A percentile compares a stretch with the other conserved stretches of the same genome.
These are phyloP conservation scores for Lophotriccus pileatus DNA, from an alignment of 2,797 vertebrate genomes.

Conservation along the genomic window DNA sequence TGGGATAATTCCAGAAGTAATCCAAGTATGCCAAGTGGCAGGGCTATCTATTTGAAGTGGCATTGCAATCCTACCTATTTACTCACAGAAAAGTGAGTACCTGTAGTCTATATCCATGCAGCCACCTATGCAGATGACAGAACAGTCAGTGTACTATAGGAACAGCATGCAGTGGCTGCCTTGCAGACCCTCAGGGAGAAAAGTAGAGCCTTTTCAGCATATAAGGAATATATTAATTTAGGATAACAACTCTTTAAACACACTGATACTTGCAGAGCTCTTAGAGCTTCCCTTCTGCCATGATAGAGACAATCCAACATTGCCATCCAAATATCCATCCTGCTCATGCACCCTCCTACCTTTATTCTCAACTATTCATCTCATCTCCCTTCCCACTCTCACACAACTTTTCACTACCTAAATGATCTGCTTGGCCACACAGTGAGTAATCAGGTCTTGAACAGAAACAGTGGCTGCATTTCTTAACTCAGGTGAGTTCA, in stretches of 20 bases:
- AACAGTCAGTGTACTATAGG: not conserved
- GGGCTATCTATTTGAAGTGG: not conserved
- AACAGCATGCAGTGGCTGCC: not conserved
- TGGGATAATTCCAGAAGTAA: not conserved
- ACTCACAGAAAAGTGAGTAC: not conserved
- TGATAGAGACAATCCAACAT: not conserved
- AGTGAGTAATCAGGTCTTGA: not conserved
- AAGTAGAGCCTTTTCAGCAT: not conserved
- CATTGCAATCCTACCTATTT: not conserved
- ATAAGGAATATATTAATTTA: not conserved
- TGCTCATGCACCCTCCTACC: not conserved
- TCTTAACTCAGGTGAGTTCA: not conserved
- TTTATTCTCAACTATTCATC: not conserved
- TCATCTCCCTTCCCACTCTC: not conserved
- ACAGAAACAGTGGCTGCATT: not conserved
- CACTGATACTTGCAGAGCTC: not conserved
- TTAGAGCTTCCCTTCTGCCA: not conserved
- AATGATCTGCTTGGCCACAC: not conserved
- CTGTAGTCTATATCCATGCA: not conserved
- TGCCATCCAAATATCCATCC: not conserved
- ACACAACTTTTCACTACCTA: not conserved
- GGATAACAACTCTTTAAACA: not conserved
- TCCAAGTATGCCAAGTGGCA: not conserved
- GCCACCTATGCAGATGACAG: not conserved
- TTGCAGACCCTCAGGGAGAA: not conserved